Percentiles rank a stretch among this genome's conserved stretches.
Conservation (phyloP, 2,113 vertebrate species). For the Phainopepla nitens region DNA sequence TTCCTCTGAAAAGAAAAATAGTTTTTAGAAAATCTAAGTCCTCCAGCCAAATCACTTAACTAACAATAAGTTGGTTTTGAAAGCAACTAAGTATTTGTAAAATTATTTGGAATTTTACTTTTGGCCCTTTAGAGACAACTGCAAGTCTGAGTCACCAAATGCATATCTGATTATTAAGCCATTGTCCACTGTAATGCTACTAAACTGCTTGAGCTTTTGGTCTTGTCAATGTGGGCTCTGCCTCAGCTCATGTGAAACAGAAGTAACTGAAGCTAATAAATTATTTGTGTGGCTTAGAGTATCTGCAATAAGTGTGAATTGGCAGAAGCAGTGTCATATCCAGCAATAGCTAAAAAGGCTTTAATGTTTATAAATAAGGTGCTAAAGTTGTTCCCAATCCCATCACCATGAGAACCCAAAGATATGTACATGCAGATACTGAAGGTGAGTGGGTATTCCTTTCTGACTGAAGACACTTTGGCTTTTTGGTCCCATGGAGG, state of each 20-base stretch:
- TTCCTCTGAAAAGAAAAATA: neutral
- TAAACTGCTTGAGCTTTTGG: neutral
- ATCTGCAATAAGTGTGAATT: neutral
- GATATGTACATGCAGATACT: accelerated
- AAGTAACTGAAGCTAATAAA: neutral
- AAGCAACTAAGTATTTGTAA: neutral
- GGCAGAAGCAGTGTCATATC: neutral
- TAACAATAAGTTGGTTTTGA: neutral
- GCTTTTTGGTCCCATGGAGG: neutral
- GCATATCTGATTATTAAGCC: neutral
- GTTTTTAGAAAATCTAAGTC: neutral
- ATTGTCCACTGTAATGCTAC: neutral
- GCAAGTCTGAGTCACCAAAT: neutral
- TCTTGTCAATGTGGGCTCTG: neutral
- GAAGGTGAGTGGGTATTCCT: neutral
- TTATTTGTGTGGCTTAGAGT: neutral
- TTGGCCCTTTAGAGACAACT: neutral
- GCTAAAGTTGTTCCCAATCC: neutral
- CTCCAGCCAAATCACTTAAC: neutral
- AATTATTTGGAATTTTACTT: neutral
- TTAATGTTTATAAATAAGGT: neutral
- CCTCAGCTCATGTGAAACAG: neutral
- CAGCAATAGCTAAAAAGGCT: neutral
- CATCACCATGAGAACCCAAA: neutral
- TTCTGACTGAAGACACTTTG: neutral